Evolutionary conservation across 2,113 vertebrate species (phyloP).

Genomic region (Pandion haliaetus): DNA sequence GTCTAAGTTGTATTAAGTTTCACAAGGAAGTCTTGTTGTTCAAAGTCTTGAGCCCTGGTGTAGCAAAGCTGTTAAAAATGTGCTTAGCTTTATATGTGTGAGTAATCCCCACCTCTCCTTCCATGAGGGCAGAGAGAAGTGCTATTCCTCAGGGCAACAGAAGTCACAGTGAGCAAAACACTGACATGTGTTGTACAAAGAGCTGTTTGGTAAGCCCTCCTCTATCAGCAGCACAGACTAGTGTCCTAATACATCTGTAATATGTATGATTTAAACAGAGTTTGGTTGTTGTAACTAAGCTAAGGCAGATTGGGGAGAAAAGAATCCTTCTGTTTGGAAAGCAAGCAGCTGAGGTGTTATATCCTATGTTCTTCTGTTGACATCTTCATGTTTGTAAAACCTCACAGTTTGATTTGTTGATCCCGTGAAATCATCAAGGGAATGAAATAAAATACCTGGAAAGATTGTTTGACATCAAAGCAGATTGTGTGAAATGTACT

Average conservation of each 20-base stretch:
- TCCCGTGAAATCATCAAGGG: conserved; percentile 50
- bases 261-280: background rate
- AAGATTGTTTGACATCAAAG: conserved; percentile 26
- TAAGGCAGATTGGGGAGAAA: background rate
- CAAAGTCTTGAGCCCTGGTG: background rate
- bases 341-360: background rate
- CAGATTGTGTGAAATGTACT: conserved; percentile 14
- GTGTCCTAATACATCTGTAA: background rate
- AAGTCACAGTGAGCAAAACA: background rate
- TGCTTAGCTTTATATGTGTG: background rate
- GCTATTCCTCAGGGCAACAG: background rate
- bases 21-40: background rate
- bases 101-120: background rate
- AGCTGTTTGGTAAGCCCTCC: background rate
- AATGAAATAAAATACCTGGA: conserved; percentile 50
- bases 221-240: background rate
- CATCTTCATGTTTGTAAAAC: conserved; percentile 60
- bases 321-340: background rate
- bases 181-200: background rate
- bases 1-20: background rate
- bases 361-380: conserved; percentile 49
- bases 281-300: background rate
- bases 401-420: conserved; percentile 61
- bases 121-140: background rate
- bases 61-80: background rate